Evolutionary conservation across 2,888 invertebrate genomes (phyloP), one percentile per base, ranked within the genome.

Genomic region (Encarsia formosa): DNA sequence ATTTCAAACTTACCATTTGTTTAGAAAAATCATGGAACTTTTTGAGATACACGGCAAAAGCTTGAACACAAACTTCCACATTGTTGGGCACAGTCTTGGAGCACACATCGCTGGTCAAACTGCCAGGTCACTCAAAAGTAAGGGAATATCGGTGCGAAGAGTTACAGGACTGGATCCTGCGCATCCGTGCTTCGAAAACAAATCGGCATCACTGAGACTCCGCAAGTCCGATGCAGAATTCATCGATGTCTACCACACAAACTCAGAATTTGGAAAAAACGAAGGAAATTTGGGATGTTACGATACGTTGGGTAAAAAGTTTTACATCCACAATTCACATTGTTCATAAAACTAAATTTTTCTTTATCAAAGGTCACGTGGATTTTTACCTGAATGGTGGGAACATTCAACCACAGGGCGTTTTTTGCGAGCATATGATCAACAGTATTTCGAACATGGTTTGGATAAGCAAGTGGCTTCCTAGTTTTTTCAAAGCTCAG

Each of bases 371-470:
- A 38, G 87, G 87, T 0, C 84, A 86, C 64, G 80, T 82, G 0
- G 87, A 87, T 63, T 87, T 86, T 65, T 87, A 85, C 61, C 76
- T 85, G 65, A 87, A 87, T 62, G 86, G 86, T 0, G 87, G 86
- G 0, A 76, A 81, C 18, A 73, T 78, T 29, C 86, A 86, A 59
- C 85, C 85, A 0, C n/a, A n/a, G n/a, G 85, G 1, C 87, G 86
- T 64, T n/a, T n/a, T n/a, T n/a, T n/a, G n/a, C n/a, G n/a, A n/a
- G n/a, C n/a, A n/a, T n/a, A n/a, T n/a, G n/a, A n/a, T n/a, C n/a
- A n/a, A n/a, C n/a, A n/a, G n/a, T n/a, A n/a, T n/a, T n/a, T n/a
- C n/a, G n/a, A n/a, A n/a, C n/a, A n/a, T n/a, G n/a, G n/a, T n/a
- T n/a, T n/a, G n/a, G n/a, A n/a, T n/a, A n/a, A n/a, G n/a, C n/a